Base-by-base conservation (phyloP, 2,888 invertebrate species). In the Chouioia cunea region DNA sequence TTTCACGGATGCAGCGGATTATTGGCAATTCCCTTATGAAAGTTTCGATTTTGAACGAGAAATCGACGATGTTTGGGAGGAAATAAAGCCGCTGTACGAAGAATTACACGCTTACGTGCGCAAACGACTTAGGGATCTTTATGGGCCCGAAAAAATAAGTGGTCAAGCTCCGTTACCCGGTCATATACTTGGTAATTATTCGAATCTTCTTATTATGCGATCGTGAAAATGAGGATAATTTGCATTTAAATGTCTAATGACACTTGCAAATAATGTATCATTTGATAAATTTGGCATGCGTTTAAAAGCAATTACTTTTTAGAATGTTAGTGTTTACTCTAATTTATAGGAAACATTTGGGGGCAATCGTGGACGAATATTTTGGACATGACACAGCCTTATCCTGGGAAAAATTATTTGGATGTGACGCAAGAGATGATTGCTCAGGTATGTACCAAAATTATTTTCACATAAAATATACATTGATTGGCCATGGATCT, bases 1-100 rank as follows among this genome's bases (percentile, higher is more conserved):
- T 87, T 95, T 95, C 77, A 92, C 92, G 1, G 93, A 96, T 80
- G 93, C 93, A 0, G 93, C 95, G 0, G 94, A 93, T 43, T 94
- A 94, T 81, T 97, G 97, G 96, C 92, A 93, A 87, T 92, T 93
- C 79, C 92, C 93, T 0, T 97, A 95, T 81, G 95, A 96, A 79
- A 91, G 93, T 0, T 87, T 89, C 0, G 91, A 92, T 70, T 91
- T 97, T 80, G 90, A 92, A 64, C 88, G 91, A 71, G 95, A 96
- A 77, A 86, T 97, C 22, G 94, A 94, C 66, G 91, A 91, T 73
- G 92, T 93, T 53, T 96, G 95, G 94, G 91, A 93, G 80, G 92
- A 92, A 86, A 89, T 97, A 36, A 91, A 92, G 63, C 97, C 97
- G 0, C 87, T 97, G 0, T 97, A 97, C 82, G 93, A 94, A 75